These are phyloP conservation scores for Acipenser ruthenus DNA, from an alignment of 2,797 vertebrate genomes.

Conservation along the genomic window DNA sequence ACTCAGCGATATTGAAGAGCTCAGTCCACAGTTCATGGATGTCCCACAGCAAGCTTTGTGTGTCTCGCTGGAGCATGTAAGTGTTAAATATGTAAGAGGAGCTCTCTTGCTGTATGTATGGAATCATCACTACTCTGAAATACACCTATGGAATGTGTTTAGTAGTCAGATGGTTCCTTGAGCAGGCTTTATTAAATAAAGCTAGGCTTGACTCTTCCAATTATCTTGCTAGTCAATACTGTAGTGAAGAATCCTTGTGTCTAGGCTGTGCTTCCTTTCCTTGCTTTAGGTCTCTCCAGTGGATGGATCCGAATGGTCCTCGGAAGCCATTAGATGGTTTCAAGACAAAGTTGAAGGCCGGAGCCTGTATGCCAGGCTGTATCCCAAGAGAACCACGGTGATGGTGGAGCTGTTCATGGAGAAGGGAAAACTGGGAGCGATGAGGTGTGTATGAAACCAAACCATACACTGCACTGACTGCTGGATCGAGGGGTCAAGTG, in stretches of 20 bases:
- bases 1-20: slow-evolving; percentile 40
- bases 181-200: background rate
- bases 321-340: slow-evolving; percentile 55
- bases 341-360: slow-evolving; percentile 49
- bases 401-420: slow-evolving; percentile 60
- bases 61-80: slow-evolving; percentile 58
- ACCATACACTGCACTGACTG: background rate
- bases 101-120: too few species aligned
- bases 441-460: slow-evolving; percentile 46
- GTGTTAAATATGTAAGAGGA: slow-evolving; percentile 9
- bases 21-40: slow-evolving; percentile 35
- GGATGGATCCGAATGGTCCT: slow-evolving; percentile 48
- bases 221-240: too few species aligned
- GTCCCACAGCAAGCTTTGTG: slow-evolving; percentile 51
- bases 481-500: background rate
- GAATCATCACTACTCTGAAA: too few species aligned
- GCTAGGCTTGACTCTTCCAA: background rate
- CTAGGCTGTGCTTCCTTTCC: background rate
- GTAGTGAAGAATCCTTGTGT: background rate
- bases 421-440: slow-evolving; percentile 57
- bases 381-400: slow-evolving; percentile 38
- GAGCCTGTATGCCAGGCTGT: slow-evolving; percentile 53
- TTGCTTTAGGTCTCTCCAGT: slow-evolving; percentile 49
- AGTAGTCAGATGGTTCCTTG: background rate
- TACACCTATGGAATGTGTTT: too few species aligned